Base-by-base conservation (phyloP, 2,888 invertebrate genomes). In the Clostera curtula region DNA sequence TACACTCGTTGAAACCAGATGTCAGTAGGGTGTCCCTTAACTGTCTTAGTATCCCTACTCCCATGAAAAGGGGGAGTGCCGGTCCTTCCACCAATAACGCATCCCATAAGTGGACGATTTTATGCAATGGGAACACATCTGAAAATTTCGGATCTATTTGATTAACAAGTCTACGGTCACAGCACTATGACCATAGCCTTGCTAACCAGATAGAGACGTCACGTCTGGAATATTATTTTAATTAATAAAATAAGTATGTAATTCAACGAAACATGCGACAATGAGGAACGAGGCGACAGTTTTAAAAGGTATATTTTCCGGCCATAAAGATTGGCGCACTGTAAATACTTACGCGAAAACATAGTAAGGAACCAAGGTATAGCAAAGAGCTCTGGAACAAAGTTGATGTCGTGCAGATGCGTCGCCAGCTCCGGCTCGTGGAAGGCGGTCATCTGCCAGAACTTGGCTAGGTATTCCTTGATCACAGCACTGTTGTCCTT, bases 301-400 rank as follows among this genome's bases (percentile, higher is more conserved):
- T n/a, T n/a, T n/a, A n/a, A n/a, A n/a, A n/a, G n/a, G n/a, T n/a
- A n/a, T n/a, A n/a, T n/a, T n/a, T n/a, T n/a, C n/a, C n/a, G n/a
- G n/a, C n/a, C n/a, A n/a, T n/a, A n/a, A n/a, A n/a, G n/a, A n/a
- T n/a, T n/a, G n/a, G n/a, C n/a, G n/a, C 10, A 26, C 26, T 14
- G 23, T 12, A 24, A 22, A 9, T 13, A 88, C 93, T 90, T 80
- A 97, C 97, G 97, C 31, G 97, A 97, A 82, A 97, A 98, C 95
- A 98, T 97, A 4, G 98, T 98, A 16, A 98, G 85, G 69, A 98
- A 98, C 98, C 98, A 99, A 0, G 98, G 98, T 68, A 99, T 98
- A 10, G 98, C 97, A 75, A 98, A 99, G 8, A 98, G 85, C 73
- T 99, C 98, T 0, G 99, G 98, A 46, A 93, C 95, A 67, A 99